Percentiles rank a stretch among this genome's conserved stretches.
Conservation (phyloP, 1,140 invertebrate species). For the Aphelenchoides fujianensis region DNA sequence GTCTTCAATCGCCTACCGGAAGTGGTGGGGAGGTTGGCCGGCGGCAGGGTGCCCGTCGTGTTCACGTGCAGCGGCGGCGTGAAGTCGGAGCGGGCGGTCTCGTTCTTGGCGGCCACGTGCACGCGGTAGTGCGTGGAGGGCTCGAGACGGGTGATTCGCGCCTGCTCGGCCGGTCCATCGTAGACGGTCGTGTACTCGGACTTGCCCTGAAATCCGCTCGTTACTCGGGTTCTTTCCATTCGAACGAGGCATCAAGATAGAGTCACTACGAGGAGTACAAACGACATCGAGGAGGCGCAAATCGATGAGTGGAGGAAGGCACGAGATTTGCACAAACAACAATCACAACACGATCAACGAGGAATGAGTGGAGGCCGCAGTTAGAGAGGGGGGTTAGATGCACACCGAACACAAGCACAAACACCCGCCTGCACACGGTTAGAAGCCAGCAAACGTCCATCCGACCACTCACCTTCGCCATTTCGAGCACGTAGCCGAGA, state of each 20-base stretch:
- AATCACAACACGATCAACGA: constrained; percentile 11
- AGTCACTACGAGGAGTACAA: neutral
- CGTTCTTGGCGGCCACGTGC: constrained; percentile 49
- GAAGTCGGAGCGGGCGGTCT: constrained; percentile 43
- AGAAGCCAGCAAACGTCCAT: constrained; percentile 20
- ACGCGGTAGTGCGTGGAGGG: constrained; percentile 44
- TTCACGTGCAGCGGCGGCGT: constrained; percentile 28
- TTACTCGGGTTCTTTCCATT: too few relatives aligned
- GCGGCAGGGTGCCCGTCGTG: constrained; percentile 18
- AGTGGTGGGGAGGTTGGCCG: neutral
- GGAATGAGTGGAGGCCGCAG: constrained; percentile 10
- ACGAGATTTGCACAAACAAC: neutral
- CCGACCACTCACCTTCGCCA: constrained; percentile 41
- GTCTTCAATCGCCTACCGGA: too few relatives aligned
- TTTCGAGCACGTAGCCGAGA: constrained; percentile 40
- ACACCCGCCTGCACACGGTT: neutral
- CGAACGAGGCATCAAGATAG: neutral
- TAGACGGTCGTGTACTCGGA: constrained; percentile 41
- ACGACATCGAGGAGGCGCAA: neutral
- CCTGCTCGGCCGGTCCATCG: constrained; percentile 40
- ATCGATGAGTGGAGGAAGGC: neutral
- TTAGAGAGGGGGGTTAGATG: neutral
- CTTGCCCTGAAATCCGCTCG: constrained; percentile 46
- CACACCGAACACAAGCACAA: neutral
- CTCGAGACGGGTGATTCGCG: constrained; percentile 38